Conservation (phyloP, 2,888 invertebrate species). For the Eumacrocentrus americanus region DNA sequence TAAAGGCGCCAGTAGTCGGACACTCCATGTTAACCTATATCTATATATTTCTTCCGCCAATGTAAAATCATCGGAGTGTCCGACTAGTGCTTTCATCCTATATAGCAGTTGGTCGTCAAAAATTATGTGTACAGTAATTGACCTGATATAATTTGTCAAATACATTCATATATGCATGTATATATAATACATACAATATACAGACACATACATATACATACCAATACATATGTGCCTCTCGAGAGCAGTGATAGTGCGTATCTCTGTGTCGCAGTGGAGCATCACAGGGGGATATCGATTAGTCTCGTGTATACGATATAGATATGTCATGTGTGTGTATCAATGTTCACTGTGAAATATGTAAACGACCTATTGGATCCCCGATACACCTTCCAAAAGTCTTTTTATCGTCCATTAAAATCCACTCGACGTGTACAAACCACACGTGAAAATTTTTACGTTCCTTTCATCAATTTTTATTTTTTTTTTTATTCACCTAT, state of each 20-base stretch:
- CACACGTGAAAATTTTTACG: background rate
- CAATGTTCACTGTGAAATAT: constrained; percentile 11
- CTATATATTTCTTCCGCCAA: no score
- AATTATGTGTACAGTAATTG: background rate
- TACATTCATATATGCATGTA: constrained; percentile 1
- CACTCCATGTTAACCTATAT: no score
- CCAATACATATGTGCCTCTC: background rate
- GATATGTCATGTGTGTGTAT: background rate
- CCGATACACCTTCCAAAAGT: background rate
- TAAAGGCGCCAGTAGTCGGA: no score
- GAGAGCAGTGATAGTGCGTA: background rate
- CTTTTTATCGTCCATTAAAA: background rate
- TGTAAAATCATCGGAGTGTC: no score
- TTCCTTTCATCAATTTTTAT: background rate
- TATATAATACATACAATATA: constrained; percentile 6
- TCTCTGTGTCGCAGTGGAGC: background rate
- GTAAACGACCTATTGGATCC: background rate
- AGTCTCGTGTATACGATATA: background rate
- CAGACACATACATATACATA: background rate
- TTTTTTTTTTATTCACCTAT: background rate
- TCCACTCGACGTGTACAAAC: background rate
- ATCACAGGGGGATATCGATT: background rate
- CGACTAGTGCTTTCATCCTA: background rate
- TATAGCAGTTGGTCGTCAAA: background rate
- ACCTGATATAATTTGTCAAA: background rate